Conservation (phyloP, 2,797 vertebrate species). For the Pseudomugil gertrudae region DNA sequence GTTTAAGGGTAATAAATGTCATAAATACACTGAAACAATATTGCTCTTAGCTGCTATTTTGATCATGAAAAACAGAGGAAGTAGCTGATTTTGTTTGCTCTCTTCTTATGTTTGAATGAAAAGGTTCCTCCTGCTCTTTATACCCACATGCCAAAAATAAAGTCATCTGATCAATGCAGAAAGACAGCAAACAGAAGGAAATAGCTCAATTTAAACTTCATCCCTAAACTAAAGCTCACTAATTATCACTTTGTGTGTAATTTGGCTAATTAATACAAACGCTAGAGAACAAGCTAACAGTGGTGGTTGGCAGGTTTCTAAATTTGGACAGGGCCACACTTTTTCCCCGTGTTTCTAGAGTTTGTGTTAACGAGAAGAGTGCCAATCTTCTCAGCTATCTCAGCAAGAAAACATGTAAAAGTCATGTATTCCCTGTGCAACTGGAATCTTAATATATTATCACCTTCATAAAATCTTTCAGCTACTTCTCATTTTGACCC, state of each 20-base stretch:
- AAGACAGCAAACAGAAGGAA: background rate
- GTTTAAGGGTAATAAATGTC: conserved; percentile 21
- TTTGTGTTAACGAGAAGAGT: conserved; percentile 22
- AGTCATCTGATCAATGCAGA: background rate
- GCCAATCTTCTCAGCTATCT: conserved; percentile 17
- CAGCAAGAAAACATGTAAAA: conserved; percentile 3
- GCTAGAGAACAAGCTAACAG: background rate
- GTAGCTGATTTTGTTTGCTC: background rate
- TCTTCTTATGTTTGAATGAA: background rate
- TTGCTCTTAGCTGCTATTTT: conserved; percentile 2
- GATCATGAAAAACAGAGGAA: background rate
- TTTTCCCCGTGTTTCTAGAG: conserved; percentile 1
- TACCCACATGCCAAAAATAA: background rate
- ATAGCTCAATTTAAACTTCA: background rate
- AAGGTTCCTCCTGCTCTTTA: background rate
- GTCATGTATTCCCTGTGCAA: background rate
- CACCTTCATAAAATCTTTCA: background rate
- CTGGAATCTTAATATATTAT: background rate
- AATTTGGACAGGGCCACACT: conserved; percentile 6
- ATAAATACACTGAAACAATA: background rate
- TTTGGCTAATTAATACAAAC: conserved; percentile 15
- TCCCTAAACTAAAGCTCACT: background rate
- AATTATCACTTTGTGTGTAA: conserved; percentile 17
- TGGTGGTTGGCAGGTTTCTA: conserved; percentile 13
- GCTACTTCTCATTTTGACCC: background rate